Percentiles rank a stretch among this genome's conserved stretches.
Conservation (phyloP, 2,888 invertebrate species). For the Cephus runcator region DNA sequence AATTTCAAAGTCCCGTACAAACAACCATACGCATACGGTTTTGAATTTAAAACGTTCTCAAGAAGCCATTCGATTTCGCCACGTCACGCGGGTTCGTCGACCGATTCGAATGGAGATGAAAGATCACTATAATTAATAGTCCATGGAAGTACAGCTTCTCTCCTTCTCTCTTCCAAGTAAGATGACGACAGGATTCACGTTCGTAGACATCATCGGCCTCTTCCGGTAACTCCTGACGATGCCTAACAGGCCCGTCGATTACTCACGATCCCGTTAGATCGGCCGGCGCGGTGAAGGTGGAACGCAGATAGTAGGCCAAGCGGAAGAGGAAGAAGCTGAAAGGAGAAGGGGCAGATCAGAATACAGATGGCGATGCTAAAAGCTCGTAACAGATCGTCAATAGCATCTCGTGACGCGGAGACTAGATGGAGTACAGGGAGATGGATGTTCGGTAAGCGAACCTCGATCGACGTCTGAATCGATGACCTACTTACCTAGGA, state of each 20-base stretch:
- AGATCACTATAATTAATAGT: neutral
- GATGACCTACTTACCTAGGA: conserved; percentile 3
- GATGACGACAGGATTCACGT: neutral
- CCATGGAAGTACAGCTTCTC: neutral
- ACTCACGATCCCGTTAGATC: conserved; percentile 57
- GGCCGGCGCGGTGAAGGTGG: neutral
- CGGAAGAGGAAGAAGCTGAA: neutral
- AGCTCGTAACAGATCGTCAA: neutral
- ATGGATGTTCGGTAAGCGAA: neutral
- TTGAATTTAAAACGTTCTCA: neutral
- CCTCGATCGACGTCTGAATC: neutral
- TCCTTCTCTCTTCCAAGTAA: neutral
- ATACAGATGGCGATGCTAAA: neutral
- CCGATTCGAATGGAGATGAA: neutral
- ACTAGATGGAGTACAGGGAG: neutral
- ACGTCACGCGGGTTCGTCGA: neutral
- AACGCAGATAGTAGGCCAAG: neutral
- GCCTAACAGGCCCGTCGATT: conserved; percentile 35
- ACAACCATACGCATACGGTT: neutral
- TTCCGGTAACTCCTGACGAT: neutral
- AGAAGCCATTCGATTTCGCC: neutral
- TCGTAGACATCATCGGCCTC: neutral
- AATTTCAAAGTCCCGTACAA: neutral
- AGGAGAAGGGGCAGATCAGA: neutral
- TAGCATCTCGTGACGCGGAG: neutral